Evolutionary conservation across 2,888 invertebrate species (phyloP).

Genomic region (Phragmatobia fuliginosa): DNA sequence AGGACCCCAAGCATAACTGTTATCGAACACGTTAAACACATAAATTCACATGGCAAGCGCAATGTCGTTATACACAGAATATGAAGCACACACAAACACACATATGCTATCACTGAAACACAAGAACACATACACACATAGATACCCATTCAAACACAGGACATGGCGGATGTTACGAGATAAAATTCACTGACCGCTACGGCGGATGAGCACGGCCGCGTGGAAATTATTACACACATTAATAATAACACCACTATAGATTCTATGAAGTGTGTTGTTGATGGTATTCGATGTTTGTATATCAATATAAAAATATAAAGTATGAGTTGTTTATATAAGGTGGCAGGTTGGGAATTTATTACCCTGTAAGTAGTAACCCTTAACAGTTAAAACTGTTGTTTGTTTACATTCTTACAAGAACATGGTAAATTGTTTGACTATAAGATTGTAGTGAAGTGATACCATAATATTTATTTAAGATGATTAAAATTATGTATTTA

Average conservation of each 20-base stretch:
- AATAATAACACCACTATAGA: conserved; percentile 31
- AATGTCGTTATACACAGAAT: conserved; percentile 14
- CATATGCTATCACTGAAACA: conserved; percentile 14
- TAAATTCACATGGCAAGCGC: conserved; percentile 32
- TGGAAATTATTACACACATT: conserved; percentile 47
- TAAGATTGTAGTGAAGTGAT: background rate
- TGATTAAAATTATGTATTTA: background rate
- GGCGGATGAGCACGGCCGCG: conserved; percentile 43
- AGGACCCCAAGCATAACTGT: background rate
- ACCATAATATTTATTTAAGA: background rate
- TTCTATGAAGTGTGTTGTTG: background rate
- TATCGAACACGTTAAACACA: conserved; percentile 13
- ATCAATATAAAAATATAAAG: conserved; percentile 2
- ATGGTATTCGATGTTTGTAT: background rate
- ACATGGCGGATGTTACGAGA: conserved; percentile 45
- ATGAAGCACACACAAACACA: background rate
- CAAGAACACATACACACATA: background rate
- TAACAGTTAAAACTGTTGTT: background rate
- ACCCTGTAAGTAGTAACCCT: background rate
- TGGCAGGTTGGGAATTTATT: background rate
- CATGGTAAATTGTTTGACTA: background rate
- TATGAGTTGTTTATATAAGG: background rate
- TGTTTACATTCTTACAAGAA: background rate
- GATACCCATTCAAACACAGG: background rate
- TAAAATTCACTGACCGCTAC: conserved; percentile 49